Evolutionary conservation across 1,140 invertebrate species (phyloP), one percentile per base, ranked within the genome.

Genomic region (Wasmannia auropunctata): DNA sequence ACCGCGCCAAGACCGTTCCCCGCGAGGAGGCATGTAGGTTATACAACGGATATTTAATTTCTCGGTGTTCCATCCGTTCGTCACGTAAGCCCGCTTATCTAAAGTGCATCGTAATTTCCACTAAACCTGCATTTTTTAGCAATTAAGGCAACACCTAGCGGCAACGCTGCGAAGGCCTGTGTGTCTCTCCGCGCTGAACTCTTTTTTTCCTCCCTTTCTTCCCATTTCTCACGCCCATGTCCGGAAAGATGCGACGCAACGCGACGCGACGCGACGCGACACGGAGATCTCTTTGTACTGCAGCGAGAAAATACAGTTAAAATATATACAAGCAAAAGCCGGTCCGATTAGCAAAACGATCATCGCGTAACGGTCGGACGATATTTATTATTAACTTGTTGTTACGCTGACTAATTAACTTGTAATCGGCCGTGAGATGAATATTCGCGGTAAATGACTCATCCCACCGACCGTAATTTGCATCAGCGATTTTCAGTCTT

Each of bases 1-100:
- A 83, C n/a, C 37, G 14, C 6, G 49, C 37, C 14, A 34, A 83
- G 25, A 83, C 51, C 67, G 79, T 83, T 83, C 79, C n/a, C n/a
- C 67, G 79, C 67, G 51, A 74, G 49, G 67, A 74, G 16, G n/a
- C 79, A 83, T 83, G 37, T 83, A 34, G 79, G 79, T 83, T 83
- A 72, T 51, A 83, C 79, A 83, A 83, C 79, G 67, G 79, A 83
- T 83, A 83, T 83, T 83, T 58, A 70, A 83, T 83, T 81, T 25
- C 51, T 37, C 62, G 25, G 19, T 37, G 49, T 72, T 83, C 7
- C 25, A 72, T 81, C 49, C 63, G 56, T 43, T 63, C 75, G 49
- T 70, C 79, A 72, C 49, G 79, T 70, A 80, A 69, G 28, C 28
- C 34, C 37, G 37, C 14, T 28, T 63, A 43, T 58, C 67, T 72